A percentile compares a stretch with the other conserved stretches of the same genome.
phyloP scores from a whole-genome alignment of 2,888 invertebrate genomes.

The Pseudococcus viburni region DNA sequence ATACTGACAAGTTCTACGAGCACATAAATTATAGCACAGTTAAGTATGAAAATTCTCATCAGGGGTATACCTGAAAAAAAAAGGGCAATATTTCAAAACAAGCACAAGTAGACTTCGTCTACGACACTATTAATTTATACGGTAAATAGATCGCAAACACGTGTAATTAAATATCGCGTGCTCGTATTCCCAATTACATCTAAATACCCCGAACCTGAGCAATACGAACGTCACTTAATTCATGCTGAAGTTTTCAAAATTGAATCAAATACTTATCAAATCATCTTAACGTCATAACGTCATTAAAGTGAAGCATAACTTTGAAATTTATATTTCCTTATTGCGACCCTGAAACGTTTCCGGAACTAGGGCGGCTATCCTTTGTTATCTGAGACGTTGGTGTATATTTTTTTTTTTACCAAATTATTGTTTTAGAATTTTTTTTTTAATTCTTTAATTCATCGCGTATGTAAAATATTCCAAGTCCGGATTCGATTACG shows the following conservation, averaged over 20 bases:
- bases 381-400: conserved; percentile 16
- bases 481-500: conserved; percentile 8
- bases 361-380: conserved; percentile 27
- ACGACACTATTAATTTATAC: conserved; percentile 6
- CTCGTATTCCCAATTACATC: not conserved
- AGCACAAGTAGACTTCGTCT: not conserved
- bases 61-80: not conserved
- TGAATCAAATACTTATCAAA: not conserved
- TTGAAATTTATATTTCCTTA: conserved; percentile 50
- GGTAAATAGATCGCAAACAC: not conserved
- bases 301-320: conserved; percentile 29
- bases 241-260: not conserved
- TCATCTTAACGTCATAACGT: conserved; percentile 11
- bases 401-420: conserved; percentile 29
- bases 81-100: not conserved
- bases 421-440: conserved; percentile 20
- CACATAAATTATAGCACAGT: not conserved
- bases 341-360: conserved; percentile 32
- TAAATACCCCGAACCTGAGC: not conserved
- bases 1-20: not conserved
- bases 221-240: not conserved
- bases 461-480: conserved; percentile 14
- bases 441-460: not conserved
- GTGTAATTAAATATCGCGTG: conserved; percentile 50
- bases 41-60: not conserved